These are phyloP conservation scores for Halcyon badia DNA, from an alignment of 2,797 vertebrate genomes.

Conservation along the genomic window DNA sequence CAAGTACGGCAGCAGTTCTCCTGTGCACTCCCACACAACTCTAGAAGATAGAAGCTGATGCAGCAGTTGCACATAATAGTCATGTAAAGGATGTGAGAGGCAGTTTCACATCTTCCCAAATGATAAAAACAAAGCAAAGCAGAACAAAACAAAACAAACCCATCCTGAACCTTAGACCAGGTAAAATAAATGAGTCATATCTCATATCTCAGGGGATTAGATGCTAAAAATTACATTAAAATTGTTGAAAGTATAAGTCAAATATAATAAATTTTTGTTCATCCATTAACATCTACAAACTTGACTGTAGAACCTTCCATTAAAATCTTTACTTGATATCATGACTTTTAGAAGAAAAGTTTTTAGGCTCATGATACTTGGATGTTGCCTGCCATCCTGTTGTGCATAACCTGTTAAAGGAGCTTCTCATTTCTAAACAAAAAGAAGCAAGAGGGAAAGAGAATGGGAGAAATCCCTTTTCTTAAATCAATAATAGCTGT, in stretches of 20 bases:
- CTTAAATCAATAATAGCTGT: not conserved
- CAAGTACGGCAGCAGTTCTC: not conserved
- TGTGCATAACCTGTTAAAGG: not conserved
- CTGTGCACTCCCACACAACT: not conserved
- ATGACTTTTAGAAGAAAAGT: not conserved
- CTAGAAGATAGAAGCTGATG: not conserved
- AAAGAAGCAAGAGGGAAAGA: accelerated
- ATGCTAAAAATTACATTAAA: not conserved
- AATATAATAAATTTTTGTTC: not conserved
- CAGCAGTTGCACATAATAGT: not conserved
- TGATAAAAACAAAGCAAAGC: not conserved
- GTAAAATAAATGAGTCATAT: not conserved
- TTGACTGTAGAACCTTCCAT: not conserved
- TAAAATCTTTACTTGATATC: not conserved
- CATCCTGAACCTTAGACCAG: not conserved
- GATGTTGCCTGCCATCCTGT: not conserved
- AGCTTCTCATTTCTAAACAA: not conserved
- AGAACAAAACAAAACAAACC: not conserved
- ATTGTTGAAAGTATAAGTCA: not conserved
- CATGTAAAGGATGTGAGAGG: not conserved
- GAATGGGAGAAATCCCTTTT: not conserved
- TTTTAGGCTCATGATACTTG: not conserved
- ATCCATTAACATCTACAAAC: not conserved
- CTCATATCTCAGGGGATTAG: not conserved
- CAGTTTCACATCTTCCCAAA: not conserved